A percentile compares a stretch with the other conserved stretches of the same genome.
phyloP scores from a whole-genome alignment of 2,888 invertebrate genomes.

The Melolontha melolontha region DNA sequence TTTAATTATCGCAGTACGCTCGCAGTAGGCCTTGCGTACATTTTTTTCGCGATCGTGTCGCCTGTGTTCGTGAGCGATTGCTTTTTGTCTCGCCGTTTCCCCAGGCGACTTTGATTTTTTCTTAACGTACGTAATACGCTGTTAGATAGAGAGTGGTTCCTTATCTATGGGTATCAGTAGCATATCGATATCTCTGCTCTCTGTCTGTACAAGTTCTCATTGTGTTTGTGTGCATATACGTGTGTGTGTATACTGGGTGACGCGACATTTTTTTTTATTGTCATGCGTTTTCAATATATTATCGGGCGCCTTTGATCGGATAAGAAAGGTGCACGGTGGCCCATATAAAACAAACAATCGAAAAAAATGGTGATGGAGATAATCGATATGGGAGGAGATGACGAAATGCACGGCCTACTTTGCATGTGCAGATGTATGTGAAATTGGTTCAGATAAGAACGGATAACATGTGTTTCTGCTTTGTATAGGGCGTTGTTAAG shows the following conservation, averaged over 20 bases:
- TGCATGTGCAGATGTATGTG: no score
- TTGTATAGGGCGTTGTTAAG: no score
- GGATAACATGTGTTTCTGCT: no score
- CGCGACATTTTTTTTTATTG: conserved; percentile 8
- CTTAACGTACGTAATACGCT: no score
- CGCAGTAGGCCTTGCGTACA: conserved; percentile 8
- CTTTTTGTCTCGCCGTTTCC: conserved; percentile 5
- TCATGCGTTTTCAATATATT: not conserved
- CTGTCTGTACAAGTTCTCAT: not conserved
- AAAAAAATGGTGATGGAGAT: not conserved
- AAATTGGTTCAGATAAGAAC: no score
- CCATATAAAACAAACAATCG: conserved; percentile 13
- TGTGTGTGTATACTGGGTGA: conserved; percentile 1
- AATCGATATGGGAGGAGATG: conserved; percentile 10
- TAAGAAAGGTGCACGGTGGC: conserved; percentile 2
- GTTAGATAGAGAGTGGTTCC: conserved; percentile 2
- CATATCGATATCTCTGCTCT: conserved; percentile 4
- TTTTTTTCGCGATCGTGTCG: no score
- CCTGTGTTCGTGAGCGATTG: conserved; percentile 3
- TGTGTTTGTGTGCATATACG: no score
- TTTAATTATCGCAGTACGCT: conserved; percentile 1
- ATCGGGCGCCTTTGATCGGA: conserved; percentile 8
- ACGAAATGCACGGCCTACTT: not conserved
- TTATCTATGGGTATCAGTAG: conserved; percentile 8
- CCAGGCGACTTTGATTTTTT: not conserved